These are phyloP conservation scores for Zosterops pallidus DNA, from an alignment of 2,113 vertebrate species.

Conservation along the genomic window DNA sequence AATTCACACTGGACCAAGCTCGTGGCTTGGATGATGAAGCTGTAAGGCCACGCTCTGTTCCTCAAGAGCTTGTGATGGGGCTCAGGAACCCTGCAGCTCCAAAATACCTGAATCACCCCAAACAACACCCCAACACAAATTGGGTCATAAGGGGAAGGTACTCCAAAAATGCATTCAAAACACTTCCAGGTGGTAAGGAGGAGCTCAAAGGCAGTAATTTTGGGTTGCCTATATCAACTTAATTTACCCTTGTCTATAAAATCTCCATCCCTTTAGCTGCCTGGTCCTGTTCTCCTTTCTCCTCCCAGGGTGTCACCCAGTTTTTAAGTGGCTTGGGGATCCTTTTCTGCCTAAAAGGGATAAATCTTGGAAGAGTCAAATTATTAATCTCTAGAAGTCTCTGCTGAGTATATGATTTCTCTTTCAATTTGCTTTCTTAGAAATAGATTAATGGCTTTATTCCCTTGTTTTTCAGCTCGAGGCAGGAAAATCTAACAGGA, in stretches of 20 bases:
- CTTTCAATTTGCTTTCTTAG: neutral
- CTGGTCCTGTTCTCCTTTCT: neutral
- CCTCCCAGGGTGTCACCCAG: neutral
- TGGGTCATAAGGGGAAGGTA: neutral
- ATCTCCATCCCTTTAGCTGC: neutral
- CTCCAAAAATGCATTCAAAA: neutral
- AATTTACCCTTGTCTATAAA: neutral
- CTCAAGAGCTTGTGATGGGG: neutral
- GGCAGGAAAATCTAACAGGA: neutral
- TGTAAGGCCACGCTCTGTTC: neutral
- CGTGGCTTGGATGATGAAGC: neutral
- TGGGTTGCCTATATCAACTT: neutral
- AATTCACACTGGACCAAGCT: neutral
- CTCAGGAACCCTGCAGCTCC: rapidly evolving
- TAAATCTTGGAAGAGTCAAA: neutral
- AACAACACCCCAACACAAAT: neutral
- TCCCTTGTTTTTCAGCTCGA: neutral
- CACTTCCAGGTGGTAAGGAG: neutral
- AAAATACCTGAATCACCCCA: neutral
- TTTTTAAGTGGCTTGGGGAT: neutral
- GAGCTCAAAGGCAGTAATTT: neutral
- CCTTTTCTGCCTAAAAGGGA: neutral
- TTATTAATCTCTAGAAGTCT: neutral
- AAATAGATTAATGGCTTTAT: neutral
- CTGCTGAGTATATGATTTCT: neutral